Percentiles rank a stretch among this genome's conserved stretches.
Evolutionary conservation across 53 echinoderm and acorn worm species (phyloP).

Genomic region (Apostichopus leukothele): DNA sequence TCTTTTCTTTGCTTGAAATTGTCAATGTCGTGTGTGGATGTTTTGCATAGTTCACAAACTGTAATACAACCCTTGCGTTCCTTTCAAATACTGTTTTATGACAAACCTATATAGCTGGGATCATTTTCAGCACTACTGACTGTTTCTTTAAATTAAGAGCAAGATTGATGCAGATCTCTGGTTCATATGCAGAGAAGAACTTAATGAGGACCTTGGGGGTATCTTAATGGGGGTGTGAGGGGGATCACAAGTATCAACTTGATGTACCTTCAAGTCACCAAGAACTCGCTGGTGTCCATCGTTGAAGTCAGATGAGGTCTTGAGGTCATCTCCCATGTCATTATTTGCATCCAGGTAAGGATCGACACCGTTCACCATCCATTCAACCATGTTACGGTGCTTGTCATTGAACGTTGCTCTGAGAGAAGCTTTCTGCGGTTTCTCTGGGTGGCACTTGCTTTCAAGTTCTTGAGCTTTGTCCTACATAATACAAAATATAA

Average conservation of each 20-base stretch:
- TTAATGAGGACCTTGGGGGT: too few relatives aligned
- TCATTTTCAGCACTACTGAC: too few relatives aligned
- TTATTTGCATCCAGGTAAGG: constrained; percentile 78
- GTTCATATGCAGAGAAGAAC: too few relatives aligned
- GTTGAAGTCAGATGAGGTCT: constrained; percentile 90
- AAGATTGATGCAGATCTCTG: too few relatives aligned
- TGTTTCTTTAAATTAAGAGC: too few relatives aligned
- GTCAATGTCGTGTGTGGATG: too few relatives aligned
- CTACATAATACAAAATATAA: constrained; percentile 35
- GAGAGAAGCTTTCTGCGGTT: constrained; percentile 57
- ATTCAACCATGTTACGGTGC: constrained; percentile 80
- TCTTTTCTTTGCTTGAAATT: too few relatives aligned
- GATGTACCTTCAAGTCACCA: constrained; percentile 74
- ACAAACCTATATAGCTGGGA: too few relatives aligned
- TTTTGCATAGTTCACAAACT: too few relatives aligned
- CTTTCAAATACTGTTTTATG: too few relatives aligned
- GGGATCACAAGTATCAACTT: neutral
- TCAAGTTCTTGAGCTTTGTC: constrained; percentile 73
- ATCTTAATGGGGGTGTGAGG: too few relatives aligned
- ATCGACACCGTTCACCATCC: constrained; percentile 93
- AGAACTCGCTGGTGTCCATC: constrained; percentile 88
- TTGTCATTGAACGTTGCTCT: constrained; percentile 80
- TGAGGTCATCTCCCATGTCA: constrained; percentile 90
- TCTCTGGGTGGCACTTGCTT: constrained; percentile 68
- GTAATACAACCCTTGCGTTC: too few relatives aligned